These are phyloP conservation scores for Mizuhopecten yessoensis DNA, from an alignment of 1,140 invertebrate species.

Conservation along the genomic window DNA sequence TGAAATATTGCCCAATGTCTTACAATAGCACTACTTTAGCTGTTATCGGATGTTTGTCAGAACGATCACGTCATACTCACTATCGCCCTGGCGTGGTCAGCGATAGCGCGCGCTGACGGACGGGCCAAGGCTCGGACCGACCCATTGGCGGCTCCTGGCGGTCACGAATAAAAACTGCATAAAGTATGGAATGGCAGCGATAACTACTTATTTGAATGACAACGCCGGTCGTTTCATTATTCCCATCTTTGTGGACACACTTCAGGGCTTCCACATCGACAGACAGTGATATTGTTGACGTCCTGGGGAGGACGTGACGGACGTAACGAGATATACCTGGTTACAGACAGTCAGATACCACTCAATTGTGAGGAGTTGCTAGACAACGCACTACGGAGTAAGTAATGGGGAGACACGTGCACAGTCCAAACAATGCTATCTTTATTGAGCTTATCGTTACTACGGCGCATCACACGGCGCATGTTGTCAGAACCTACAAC, in stretches of 20 bases:
- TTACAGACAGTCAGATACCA: background rate
- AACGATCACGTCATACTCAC: background rate
- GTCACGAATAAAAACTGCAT: background rate
- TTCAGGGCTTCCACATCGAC: background rate
- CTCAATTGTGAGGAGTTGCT: background rate
- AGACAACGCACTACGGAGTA: background rate
- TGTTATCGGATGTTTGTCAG: constrained; percentile 3
- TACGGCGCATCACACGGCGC: background rate
- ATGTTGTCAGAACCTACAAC: background rate
- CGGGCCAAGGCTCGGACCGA: constrained; percentile 9
- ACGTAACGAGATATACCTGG: background rate
- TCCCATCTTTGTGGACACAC: background rate
- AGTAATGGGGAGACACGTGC: background rate
- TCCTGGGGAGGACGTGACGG: background rate
- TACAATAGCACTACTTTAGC: constrained; percentile 38
- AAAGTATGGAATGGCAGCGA: background rate
- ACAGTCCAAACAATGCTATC: background rate
- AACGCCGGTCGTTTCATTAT: background rate
- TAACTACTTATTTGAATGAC: constrained; percentile 6
- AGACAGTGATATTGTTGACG: background rate
- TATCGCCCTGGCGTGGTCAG: background rate
- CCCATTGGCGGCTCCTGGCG: background rate
- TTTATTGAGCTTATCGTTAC: background rate
- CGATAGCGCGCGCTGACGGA: constrained; percentile 29
- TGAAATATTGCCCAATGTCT: constrained; percentile 33